Conservation (phyloP, 2,888 invertebrate genomes). For the Mythimna lalbum region DNA sequence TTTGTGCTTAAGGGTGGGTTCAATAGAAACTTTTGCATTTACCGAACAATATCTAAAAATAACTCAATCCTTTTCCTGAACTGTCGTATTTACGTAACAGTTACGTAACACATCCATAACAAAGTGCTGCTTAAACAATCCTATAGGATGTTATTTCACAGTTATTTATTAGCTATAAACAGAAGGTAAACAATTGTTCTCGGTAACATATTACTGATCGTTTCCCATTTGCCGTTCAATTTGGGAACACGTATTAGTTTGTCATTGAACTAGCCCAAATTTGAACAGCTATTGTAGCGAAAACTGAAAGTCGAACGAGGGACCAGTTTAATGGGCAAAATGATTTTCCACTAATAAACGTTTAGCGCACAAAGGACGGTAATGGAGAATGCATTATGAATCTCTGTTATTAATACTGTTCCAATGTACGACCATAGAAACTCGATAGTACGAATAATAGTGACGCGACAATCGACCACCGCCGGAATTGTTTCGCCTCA, state of each 20-base stretch:
- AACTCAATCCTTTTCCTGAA: background rate
- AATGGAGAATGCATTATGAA: constrained; percentile 74
- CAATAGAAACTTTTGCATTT: background rate
- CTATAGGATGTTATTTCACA: constrained; percentile 27
- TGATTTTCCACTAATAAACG: constrained; percentile 77
- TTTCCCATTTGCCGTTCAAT: constrained; percentile 51
- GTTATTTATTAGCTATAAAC: constrained; percentile 21
- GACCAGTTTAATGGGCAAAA: constrained; percentile 71
- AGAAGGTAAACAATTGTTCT: constrained; percentile 40
- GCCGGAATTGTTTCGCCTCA: constrained; percentile 58
- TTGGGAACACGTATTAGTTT: constrained; percentile 49
- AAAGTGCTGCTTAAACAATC: constrained; percentile 33
- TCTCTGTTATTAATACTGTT: constrained; percentile 71
- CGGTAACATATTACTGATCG: constrained; percentile 37
- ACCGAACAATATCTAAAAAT: background rate
- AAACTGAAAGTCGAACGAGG: constrained; percentile 67
- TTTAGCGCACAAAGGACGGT: constrained; percentile 77
- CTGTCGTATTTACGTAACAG: background rate
- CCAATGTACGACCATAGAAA: constrained; percentile 63
- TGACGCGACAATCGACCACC: constrained; percentile 52
- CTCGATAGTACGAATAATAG: constrained; percentile 58
- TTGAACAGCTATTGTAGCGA: constrained; percentile 63
- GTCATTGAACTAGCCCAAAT: constrained; percentile 58
- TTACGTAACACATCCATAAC: constrained; percentile 14
- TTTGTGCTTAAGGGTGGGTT: no score